Conservation (phyloP, 2,888 invertebrate species). For the Microctonus brassicae region DNA sequence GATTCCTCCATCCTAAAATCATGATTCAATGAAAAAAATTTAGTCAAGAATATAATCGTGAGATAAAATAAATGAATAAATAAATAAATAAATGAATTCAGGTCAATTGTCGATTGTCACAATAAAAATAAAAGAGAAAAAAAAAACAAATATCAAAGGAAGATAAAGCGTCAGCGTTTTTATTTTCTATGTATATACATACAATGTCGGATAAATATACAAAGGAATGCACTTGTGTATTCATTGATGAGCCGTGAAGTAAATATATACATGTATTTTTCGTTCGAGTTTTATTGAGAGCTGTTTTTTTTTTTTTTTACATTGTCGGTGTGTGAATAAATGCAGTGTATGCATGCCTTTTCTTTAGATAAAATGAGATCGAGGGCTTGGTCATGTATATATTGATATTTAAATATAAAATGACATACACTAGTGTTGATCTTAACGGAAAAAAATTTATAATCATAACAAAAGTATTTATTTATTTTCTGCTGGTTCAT, state of each 20-base stretch:
- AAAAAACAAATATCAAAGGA: no score
- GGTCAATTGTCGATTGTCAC: not conserved
- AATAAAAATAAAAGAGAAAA: not conserved
- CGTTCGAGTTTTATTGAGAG: not conserved
- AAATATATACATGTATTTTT: conserved; percentile 1
- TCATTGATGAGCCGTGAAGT: not conserved
- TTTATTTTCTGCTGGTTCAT: no score
- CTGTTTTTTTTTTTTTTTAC: not conserved
- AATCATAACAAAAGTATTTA: not conserved
- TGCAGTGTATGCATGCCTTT: no score
- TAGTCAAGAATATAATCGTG: no score
- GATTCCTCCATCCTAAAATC: conserved; percentile 83
- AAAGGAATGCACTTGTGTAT: conserved; percentile 23
- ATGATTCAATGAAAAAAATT: not conserved
- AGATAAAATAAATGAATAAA: not conserved
- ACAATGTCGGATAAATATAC: not conserved
- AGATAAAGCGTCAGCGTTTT: not conserved
- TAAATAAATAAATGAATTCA: not conserved
- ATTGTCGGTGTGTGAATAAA: no score
- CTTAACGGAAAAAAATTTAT: no score
- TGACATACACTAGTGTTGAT: no score
- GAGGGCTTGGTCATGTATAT: not conserved
- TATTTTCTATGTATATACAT: no score
- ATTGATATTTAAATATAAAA: not conserved
- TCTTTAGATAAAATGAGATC: not conserved